phyloP scores from a whole-genome alignment of 2,888 invertebrate genomes.

The Orchesella flavescens region DNA sequence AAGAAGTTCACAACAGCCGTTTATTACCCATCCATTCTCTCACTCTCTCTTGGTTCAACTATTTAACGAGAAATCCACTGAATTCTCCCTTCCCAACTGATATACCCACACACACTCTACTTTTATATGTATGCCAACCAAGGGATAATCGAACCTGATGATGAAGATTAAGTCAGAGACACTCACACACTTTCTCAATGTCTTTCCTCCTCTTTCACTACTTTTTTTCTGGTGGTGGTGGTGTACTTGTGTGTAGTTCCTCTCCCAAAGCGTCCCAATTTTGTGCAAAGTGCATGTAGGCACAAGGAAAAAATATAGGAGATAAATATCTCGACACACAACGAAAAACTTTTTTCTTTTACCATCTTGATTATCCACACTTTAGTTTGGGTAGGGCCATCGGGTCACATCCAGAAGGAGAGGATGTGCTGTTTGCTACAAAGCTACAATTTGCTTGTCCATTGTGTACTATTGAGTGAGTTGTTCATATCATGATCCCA shows the following conservation, averaged over 20 bases:
- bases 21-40: constrained; percentile 24
- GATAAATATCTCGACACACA: background rate
- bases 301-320: background rate
- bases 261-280: background rate
- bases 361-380: background rate
- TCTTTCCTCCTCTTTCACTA: background rate
- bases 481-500: background rate
- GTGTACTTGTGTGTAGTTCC: background rate
- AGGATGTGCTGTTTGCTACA: no score
- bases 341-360: background rate
- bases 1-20: no score
- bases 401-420: no score
- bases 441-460: background rate
- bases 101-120: no score
- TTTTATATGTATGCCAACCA: background rate
- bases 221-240: background rate
- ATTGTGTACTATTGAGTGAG: background rate
- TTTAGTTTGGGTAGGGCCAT: no score
- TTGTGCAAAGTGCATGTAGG: constrained; percentile 14
- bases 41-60: background rate
- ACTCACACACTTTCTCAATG: constrained; percentile 45
- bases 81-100: background rate
- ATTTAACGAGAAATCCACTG: background rate
- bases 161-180: constrained; percentile 50
- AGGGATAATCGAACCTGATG: constrained; percentile 38